Base-by-base conservation (phyloP, 1,140 invertebrate genomes). In the Coenobita brevimanus region DNA sequence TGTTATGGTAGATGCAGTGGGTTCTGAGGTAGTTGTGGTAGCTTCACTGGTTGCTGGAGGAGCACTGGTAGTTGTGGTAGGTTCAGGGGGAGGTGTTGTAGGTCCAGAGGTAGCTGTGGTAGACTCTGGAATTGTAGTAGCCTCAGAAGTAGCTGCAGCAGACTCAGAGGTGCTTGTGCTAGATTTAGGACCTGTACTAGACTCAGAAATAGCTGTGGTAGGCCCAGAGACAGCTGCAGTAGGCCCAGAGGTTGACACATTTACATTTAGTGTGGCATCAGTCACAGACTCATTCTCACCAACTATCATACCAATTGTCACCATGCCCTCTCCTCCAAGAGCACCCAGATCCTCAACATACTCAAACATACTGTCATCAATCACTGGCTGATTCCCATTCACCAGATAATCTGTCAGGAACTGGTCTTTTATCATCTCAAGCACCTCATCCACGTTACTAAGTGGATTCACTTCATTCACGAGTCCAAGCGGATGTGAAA, bases 371-470 rank as follows among this genome's bases (percentile, higher is more conserved):
- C 8, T 21, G 17, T 43, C 2, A 38, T 76, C 73, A 2, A 38
- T 24, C 0, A 41, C 36, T 24, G 71, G 54, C n/a, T 41, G 50
- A 24, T 36, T 27, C 17, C 60, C 71, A 33, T 85, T 76, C 6
- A 54, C 64, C 8, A 85, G 30, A 46, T 85, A 85, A 13, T 85
- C 71, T 13, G 69, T 43, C 27, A 85, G 76, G 36, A 87, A 87
- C 76, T 87, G 76, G 64, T 60, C 76, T 41, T 87, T 87, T 64
- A 87, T 54, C 27, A 60, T 71, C 50, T 80, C 75, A 27, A 80
- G 27, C 62, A 87, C 57, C 57, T 33, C n/a, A 15, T 85, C 82
- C 50, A 85, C 82, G 71, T 76, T 62, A 50, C 17, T 50, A 6
- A 50, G 6, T 50, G 46, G 46, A 50, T 50, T 50, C 17, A 50